Evolutionary conservation across 2,888 invertebrate species (phyloP).

Genomic region (Crossocerus cetratus): DNA sequence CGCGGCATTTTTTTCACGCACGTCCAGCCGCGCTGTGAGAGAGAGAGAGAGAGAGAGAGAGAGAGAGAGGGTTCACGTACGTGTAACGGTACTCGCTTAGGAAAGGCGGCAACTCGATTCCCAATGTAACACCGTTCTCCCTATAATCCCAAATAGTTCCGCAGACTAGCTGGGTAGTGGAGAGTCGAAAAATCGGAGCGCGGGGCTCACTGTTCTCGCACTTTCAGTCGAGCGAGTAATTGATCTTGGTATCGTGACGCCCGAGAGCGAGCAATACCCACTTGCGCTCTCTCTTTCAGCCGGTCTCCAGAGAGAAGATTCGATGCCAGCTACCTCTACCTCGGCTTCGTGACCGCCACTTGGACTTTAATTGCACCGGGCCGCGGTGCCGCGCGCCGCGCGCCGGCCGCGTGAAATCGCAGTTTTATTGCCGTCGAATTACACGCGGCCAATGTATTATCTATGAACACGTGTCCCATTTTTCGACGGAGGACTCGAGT

Average conservation of each 20-base stretch:
- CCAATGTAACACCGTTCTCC: neutral
- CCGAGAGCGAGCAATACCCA: no score
- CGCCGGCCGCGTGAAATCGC: neutral
- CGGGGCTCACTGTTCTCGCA: no score
- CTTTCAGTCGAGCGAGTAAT: no score
- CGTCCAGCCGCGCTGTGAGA: constrained; percentile 18
- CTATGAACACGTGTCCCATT: neutral
- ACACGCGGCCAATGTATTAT: neutral
- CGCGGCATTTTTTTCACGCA: constrained; percentile 24
- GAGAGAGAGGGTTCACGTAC: neutral
- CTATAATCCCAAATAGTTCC: no score
- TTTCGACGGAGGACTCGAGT: neutral
- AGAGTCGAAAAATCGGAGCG: neutral
- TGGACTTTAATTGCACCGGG: neutral
- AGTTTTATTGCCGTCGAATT: no score
- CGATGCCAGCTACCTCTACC: neutral
- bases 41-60: constrained; percentile 22
- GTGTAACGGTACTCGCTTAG: neutral
- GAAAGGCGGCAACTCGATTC: neutral
- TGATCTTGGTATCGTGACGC: no score
- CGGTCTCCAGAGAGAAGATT: no score
- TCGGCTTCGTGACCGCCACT: neutral
- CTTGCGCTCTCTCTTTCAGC: no score
- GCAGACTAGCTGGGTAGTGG: neutral
- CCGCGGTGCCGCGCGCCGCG: neutral